These are phyloP conservation scores for Trichonephila clavata DNA, from an alignment of 1,140 invertebrate genomes.

Conservation along the genomic window DNA sequence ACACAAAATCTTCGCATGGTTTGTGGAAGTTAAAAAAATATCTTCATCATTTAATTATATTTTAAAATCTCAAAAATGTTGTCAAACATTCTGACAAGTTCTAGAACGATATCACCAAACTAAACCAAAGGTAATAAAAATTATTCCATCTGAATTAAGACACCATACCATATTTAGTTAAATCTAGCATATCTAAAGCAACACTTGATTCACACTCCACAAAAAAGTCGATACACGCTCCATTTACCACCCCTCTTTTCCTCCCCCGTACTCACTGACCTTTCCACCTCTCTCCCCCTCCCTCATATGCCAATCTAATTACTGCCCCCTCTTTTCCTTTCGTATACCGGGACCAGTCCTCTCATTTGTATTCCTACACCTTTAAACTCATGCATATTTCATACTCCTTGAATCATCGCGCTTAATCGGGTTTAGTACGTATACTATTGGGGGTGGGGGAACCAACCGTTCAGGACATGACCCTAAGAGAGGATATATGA, in stretches of 20 bases:
- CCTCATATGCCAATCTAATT: conserved; percentile 10
- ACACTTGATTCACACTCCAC: not conserved
- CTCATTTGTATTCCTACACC: conserved; percentile 56
- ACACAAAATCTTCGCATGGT: too few relatives aligned
- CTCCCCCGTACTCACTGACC: not conserved
- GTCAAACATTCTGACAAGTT: too few relatives aligned
- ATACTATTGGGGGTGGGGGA: not conserved
- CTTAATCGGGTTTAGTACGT: conserved; percentile 43
- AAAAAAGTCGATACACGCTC: conserved; percentile 27
- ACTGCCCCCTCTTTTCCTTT: conserved; percentile 8
- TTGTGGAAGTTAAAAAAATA: too few relatives aligned
- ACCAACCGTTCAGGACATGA: not conserved
- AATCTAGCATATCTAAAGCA: not conserved
- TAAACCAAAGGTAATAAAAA: too few relatives aligned
- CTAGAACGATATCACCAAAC: too few relatives aligned
- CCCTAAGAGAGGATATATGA: not conserved
- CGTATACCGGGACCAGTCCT: not conserved
- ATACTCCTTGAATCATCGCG: conserved; percentile 55
- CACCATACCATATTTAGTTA: not conserved
- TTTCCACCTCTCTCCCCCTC: not conserved
- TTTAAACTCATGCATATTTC: conserved; percentile 65
- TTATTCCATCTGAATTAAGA: too few relatives aligned
- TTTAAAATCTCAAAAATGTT: too few relatives aligned
- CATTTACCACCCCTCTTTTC: not conserved
- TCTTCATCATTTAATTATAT: too few relatives aligned